Evolutionary conservation across 2,797 vertebrate genomes (phyloP).

Genomic region (Peromyscus eremicus): DNA sequence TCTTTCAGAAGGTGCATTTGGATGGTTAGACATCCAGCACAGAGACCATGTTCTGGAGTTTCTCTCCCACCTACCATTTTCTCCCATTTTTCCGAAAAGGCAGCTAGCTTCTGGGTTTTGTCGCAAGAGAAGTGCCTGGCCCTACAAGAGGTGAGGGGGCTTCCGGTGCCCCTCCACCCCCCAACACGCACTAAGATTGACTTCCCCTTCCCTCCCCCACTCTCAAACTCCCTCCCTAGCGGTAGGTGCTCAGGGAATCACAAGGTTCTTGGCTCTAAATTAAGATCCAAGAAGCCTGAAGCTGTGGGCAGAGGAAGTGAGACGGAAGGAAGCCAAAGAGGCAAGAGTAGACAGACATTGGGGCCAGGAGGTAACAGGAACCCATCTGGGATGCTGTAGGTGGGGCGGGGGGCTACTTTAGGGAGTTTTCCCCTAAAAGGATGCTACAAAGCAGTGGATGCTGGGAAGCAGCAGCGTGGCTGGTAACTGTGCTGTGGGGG

Average conservation of each 20-base stretch:
- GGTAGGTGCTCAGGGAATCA: conserved; percentile 83
- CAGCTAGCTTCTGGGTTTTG: conserved; percentile 58
- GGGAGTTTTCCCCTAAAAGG: background rate
- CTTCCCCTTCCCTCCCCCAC: conserved; percentile 68
- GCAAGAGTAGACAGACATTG: conserved; percentile 36
- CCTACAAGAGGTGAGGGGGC: background rate
- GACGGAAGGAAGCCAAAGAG: conserved; percentile 72
- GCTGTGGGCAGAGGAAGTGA: conserved; percentile 78
- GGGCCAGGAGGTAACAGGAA: background rate
- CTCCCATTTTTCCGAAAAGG: conserved; percentile 17
- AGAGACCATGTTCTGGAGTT: conserved; percentile 55
- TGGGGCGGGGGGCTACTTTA: background rate
- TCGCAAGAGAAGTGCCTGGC: background rate
- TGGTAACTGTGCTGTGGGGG: background rate
- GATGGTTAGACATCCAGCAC: conserved; percentile 55
- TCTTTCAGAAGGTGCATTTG: conserved; percentile 56
- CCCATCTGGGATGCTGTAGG: background rate
- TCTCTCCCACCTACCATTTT: conserved; percentile 40
- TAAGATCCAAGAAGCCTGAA: conserved; percentile 79
- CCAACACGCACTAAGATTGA: background rate
- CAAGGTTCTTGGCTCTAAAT: conserved; percentile 84
- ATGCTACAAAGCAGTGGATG: conserved; percentile 4
- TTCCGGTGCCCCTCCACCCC: background rate
- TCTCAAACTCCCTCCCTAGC: conserved; percentile 63
- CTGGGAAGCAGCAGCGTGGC: background rate